Percentiles rank a stretch among this genome's conserved stretches.
These are phyloP conservation scores for Sciurus vulgaris DNA, from an alignment of 2,797 vertebrate genomes.

Conservation along the genomic window DNA sequence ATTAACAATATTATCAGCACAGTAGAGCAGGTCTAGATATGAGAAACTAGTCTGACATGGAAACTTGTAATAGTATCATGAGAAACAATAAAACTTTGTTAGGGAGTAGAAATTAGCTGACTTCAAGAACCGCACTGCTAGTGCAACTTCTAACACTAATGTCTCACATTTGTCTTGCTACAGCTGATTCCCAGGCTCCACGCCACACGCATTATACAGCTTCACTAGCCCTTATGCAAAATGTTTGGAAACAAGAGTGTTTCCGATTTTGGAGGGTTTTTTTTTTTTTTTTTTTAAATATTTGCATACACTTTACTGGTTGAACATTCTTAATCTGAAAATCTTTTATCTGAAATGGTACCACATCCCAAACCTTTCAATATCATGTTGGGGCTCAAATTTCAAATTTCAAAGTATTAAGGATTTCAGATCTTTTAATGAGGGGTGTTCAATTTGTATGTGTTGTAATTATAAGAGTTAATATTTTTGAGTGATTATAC, in stretches of 20 bases:
- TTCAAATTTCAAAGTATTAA: neutral
- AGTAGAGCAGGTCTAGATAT: neutral
- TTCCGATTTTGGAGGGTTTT: neutral
- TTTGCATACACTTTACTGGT: neutral
- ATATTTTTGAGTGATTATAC: neutral
- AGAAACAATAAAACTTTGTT: neutral
- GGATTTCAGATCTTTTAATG: neutral
- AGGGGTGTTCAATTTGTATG: neutral
- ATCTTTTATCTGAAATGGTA: neutral
- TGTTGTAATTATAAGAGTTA: neutral
- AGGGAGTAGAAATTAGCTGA: neutral
- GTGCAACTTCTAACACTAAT: neutral
- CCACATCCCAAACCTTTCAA: neutral
- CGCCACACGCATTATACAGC: neutral
- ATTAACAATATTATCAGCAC: neutral
- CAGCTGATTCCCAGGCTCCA: neutral
- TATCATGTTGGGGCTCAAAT: neutral
- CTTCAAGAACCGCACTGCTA: neutral
- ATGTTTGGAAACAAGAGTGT: neutral
- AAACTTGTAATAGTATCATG: neutral
- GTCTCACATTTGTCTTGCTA: neutral
- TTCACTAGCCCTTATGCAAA: neutral
- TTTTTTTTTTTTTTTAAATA: neutral
- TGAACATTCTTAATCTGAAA: neutral
- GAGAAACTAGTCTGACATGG: neutral